Base-by-base conservation (phyloP, 1,140 invertebrate genomes). In the Trinorchestia longiramus region DNA sequence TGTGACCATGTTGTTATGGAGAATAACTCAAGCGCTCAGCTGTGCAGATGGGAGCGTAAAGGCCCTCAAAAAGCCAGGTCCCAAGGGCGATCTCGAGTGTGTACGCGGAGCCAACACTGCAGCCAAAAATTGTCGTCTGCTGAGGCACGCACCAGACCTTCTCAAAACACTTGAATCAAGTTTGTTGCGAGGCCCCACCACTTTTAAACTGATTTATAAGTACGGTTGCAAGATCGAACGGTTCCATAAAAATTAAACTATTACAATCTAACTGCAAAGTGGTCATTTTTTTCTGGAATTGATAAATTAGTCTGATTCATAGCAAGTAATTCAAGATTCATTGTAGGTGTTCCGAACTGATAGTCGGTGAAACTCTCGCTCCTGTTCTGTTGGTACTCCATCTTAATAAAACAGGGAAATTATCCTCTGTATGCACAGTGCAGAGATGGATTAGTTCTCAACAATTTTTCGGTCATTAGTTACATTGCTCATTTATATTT, bases 101-200 rank as follows among this genome's bases (percentile, higher is more conserved):
- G 62, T 77, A 28, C 62, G 28, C 88, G 11, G 88, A 91, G 41
- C 43, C 88, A 91, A 91, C 88, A 91, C 15, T 44, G 88, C 88
- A 17, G 88, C 88, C 88, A 43, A 91, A 91, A 91, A 23, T 77
- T 77, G 8, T 28, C 62, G 62, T 77, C 36, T 77, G 62, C 28
- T 77, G 62, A 77, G 62, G 62, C 62, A 36, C 62, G 15, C 15
- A 1, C 62, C 28, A 77, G 62, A 36, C 62, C 62, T 77, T 77
- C 62, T 77, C 62, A 77, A 77, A 77, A 77, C 62, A 77, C 62
- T 77, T 77, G 62, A 77, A 77, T 77, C 62, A 77, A 77, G 62
- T 77, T 77, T 77, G 11, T 77, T 77, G 11, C 62, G 62, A 23
- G 62, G 28, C 62, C 15, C 62, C 15, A 36, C 62, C 62, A 3